Evolutionary conservation across 2,888 invertebrate genomes (phyloP).

Genomic region (Caenorhabditis becei): DNA sequence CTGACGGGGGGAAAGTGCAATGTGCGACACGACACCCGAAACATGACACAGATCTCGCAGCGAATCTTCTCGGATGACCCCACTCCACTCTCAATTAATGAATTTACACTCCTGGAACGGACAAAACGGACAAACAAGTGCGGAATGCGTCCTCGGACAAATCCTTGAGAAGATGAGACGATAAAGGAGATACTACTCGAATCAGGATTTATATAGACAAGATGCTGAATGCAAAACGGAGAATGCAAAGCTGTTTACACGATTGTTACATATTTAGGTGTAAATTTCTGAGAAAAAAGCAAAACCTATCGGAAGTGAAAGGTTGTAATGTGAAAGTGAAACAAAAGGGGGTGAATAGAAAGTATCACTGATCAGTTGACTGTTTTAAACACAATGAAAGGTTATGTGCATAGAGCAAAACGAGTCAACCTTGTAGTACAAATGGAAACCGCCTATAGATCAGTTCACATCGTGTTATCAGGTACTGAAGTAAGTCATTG

Average conservation of each 20-base stretch:
- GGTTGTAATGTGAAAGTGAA: no score
- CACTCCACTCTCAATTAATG: background rate
- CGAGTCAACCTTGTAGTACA: no score
- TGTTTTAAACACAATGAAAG: no score
- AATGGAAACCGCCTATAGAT: no score
- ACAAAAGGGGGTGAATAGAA: no score
- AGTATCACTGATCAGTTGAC: slow-evolving; percentile 7
- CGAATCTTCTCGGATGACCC: background rate
- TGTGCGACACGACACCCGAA: background rate
- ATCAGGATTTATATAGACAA: background rate
- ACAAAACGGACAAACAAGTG: background rate
- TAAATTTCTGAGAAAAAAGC: no score
- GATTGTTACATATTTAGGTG: no score
- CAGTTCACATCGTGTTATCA: no score
- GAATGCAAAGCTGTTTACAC: background rate
- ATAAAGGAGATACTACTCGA: background rate
- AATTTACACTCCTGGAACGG: slow-evolving; percentile 4
- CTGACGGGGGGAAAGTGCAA: background rate
- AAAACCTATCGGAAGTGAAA: no score
- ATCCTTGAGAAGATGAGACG: background rate
- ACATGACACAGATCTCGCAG: background rate
- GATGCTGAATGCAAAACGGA: background rate
- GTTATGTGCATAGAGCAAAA: no score
- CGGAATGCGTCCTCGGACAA: no score
- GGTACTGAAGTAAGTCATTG: no score